Evolutionary conservation across 2,888 invertebrate species (phyloP).

Genomic region (Allophyes oxyacanthae): DNA sequence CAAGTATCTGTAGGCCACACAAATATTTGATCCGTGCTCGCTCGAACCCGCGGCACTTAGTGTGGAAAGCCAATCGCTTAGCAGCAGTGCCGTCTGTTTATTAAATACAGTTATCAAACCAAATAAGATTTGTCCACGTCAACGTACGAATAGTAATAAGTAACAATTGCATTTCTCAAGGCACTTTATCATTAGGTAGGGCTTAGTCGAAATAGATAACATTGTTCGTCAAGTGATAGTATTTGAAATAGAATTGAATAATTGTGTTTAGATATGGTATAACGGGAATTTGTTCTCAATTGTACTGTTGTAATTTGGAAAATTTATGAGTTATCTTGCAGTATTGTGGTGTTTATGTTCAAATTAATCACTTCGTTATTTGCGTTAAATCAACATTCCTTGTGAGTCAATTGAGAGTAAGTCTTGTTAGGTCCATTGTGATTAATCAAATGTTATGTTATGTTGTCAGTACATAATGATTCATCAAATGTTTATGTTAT

Average conservation of each 20-base stretch:
- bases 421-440: too few relatives aligned
- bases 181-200: conserved; percentile 45
- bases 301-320: conserved; percentile 17
- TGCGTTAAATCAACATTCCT: too few relatives aligned
- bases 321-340: conserved; percentile 44
- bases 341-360: conserved; percentile 5
- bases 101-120: not conserved
- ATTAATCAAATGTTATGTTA: too few relatives aligned
- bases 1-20: too few relatives aligned
- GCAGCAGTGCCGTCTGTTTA: too few relatives aligned
- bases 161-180: conserved; percentile 32
- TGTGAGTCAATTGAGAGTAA: too few relatives aligned
- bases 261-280: conserved; percentile 50
- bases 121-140: conserved; percentile 15
- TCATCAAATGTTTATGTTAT: too few relatives aligned
- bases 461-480: too few relatives aligned
- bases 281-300: conserved; percentile 36
- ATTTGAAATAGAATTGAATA: conserved; percentile 56
- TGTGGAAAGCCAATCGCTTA: too few relatives aligned
- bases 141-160: conserved; percentile 12
- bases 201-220: conserved; percentile 56
- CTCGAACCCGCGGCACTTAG: too few relatives aligned
- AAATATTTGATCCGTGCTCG: too few relatives aligned
- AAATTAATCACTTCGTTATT: too few relatives aligned
- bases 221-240: conserved; percentile 49